Conservation (phyloP, 2,113 vertebrate species). For the Gallinago jamesoni region DNA sequence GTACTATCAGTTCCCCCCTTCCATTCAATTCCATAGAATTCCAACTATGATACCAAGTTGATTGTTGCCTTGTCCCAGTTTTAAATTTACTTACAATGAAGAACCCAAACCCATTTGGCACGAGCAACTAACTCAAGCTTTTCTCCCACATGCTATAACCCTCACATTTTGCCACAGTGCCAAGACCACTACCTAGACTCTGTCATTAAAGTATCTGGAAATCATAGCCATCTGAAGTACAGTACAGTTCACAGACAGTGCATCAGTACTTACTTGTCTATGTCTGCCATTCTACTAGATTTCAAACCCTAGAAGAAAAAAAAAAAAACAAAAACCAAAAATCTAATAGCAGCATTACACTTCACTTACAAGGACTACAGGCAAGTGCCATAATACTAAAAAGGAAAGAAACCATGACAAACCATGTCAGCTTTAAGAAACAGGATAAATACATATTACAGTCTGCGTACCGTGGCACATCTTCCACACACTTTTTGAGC, state of each 20-base stretch:
- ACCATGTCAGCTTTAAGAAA: neutral
- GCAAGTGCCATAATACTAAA: neutral
- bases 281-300: constrained; percentile 88
- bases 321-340: constrained; percentile 26
- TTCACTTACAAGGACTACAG: neutral
- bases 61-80: neutral
- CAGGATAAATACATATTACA: neutral
- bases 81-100: neutral
- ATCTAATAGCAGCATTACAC: neutral
- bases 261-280: constrained; percentile 94
- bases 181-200: neutral
- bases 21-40: neutral
- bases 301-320: neutral
- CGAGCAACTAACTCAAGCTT: neutral
- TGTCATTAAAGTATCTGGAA: neutral
- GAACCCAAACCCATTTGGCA: neutral
- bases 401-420: neutral
- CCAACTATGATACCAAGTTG: neutral
- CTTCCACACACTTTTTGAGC: neutral
- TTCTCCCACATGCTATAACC: neutral
- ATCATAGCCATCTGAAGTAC: neutral
- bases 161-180: neutral
- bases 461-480: neutral
- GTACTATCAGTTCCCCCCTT: accelerated
- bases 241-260: neutral